Evolutionary conservation across 2,888 invertebrate genomes (phyloP), one percentile per base, ranked within the genome.

Genomic region (Drosophila acutilabella): DNA sequence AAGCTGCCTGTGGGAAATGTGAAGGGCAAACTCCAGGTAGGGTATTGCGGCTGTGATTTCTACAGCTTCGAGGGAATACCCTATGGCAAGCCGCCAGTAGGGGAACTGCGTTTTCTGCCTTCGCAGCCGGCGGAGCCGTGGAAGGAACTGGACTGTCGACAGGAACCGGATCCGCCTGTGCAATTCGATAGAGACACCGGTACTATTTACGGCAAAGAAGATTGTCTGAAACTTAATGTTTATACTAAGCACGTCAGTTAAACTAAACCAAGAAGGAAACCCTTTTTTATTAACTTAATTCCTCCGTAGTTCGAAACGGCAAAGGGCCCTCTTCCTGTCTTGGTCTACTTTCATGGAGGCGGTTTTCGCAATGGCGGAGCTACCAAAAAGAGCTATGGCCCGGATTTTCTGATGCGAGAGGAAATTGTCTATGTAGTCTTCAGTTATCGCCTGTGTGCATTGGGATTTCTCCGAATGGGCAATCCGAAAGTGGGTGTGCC

Each of bases 261-360:
- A 42, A 0, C 14, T 10, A 4, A 20, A 2, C 33, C 60, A 1
- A 33, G 4, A 23, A 23, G 0, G 1, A 7, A 38, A 2, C 1
- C 10, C 0, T 10, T 6, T 18, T 2, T n/a, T 23, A 8, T 5
- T 20, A 8, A 30, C 0, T 5, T n/a, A n/a, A 33, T 11, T 5
- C 18, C 11, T 11, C 64, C 16, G 2, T 20, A 85, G 85, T 81
- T 84, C 1, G 69, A 87, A 33, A 64, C 18, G 11, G 11, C 40
- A 2, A 52, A 74, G 30, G 47, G 54, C 4, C 82, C 78, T 0
- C 57, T 85, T 23, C 91, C 91, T 1, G 91, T 94, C 0, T 90
- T 94, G 91, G 90, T 93, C 0, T 93, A 92, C 81, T 92, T 94
- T 13, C 93, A 93, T 73, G 93, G 93, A 1, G 94, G 93, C 0